Base-by-base conservation (phyloP, 2,113 vertebrate genomes). In the Pagrus major region DNA sequence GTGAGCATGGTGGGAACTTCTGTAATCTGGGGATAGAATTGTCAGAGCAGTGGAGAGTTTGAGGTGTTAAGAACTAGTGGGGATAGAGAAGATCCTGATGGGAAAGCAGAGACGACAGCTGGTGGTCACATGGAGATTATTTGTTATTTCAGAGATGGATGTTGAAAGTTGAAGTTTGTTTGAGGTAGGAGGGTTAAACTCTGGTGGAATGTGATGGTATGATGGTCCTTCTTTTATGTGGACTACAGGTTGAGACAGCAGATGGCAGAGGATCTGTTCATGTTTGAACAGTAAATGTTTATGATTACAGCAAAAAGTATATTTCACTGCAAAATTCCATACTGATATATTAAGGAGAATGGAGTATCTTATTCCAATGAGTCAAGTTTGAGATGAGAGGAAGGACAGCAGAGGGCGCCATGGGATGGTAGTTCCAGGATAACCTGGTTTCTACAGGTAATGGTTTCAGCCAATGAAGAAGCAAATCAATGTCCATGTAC, bases 11-110 rank as follows among this genome's bases (percentile, higher is more conserved):
- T 97, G 96, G 92, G 95, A 69, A 80, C 95, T 95, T 97, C 97
- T 96, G 95, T 96, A 96, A 98, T 99, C 98, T 99, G 95, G 96
- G 96, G 89, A 95, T 85, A 96, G 83, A 95, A 95, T 92, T 93
- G 88, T 95, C 93, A 95, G 94, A 97, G 96, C 75, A 95, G 94
- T 93, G 94, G 93, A 95, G 85, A 92, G 64, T 91, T 91, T 94
- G 89, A 94, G 89, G 85, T 60, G 80, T 90, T 89, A 94, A 85
- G 80, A 88, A 88, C 77, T 86, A 79, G 71, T 86, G 71, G 71
- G 82, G 75, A 91, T 88, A 82, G 71, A 86, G 84, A 85, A 88
- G 90, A 87, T 94, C 94, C 94, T 88, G 77, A 94, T 94, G 88
- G 88, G 83, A 93, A 93, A 93, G 88, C 89, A 91, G 91, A 88